Evolutionary conservation across 2,888 invertebrate genomes (phyloP).

Genomic region (Empis stercorea): DNA sequence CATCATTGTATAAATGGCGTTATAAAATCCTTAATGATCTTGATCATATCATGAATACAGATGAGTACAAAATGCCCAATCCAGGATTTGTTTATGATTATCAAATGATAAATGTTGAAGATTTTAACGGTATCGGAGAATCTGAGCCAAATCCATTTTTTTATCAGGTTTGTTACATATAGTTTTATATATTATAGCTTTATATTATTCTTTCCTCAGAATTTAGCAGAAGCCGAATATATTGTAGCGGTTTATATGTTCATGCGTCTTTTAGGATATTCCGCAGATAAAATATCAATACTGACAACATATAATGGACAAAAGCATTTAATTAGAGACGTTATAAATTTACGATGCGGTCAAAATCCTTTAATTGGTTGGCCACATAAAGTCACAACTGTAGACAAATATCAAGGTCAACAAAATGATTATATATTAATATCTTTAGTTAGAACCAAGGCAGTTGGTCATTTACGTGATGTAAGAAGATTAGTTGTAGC

Average conservation of each 20-base stretch:
- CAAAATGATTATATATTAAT: conserved; percentile 97
- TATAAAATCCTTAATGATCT: conserved; percentile 93
- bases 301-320: conserved; percentile 99
- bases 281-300: conserved; percentile 92
- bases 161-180: conserved; percentile 59
- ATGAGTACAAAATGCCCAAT: conserved; percentile 83
- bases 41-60: conserved; percentile 67
- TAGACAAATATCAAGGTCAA: conserved; percentile 99
- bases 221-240: conserved; percentile 78
- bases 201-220: not conserved
- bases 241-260: conserved; percentile 97
- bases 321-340: conserved; percentile 92
- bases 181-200: not conserved
- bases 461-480: conserved; percentile 96
- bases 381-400: conserved; percentile 88
- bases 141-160: conserved; percentile 97
- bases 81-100: conserved; percentile 86
- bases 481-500: conserved; percentile 94
- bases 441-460: conserved; percentile 87
- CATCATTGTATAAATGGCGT: conserved; percentile 90
- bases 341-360: conserved; percentile 84
- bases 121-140: conserved; percentile 94
- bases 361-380: conserved; percentile 89
- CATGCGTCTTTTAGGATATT: conserved; percentile 94
- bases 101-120: conserved; percentile 91